Percentiles rank a stretch among this genome's conserved stretches.
These are phyloP conservation scores for Drosophila kikkawai DNA, from an alignment of 1,140 invertebrate species.

Conservation along the genomic window DNA sequence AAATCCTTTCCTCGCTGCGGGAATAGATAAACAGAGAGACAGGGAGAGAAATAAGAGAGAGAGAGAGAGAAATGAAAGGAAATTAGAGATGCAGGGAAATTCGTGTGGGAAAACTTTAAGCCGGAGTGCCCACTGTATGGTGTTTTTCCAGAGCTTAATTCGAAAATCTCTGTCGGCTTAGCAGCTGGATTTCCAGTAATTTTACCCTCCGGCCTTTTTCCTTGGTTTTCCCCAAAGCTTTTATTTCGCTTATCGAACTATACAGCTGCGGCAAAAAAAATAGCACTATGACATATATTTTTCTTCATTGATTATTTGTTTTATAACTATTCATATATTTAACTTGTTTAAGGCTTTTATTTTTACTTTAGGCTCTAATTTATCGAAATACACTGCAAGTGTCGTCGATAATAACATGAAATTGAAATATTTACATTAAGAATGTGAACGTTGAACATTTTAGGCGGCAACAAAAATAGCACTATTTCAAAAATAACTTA, in stretches of 20 bases:
- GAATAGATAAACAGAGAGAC: conserved; percentile 31
- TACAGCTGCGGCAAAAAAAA: no score
- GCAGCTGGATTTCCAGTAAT: conserved; percentile 23
- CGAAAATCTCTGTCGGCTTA: conserved; percentile 30
- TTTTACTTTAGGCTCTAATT: no score
- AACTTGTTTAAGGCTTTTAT: no score
- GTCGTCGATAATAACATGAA: no score
- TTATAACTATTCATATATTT: no score
- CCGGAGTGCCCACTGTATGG: conserved; percentile 1
- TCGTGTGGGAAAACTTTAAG: conserved; percentile 1
- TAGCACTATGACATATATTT: no score
- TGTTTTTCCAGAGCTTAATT: conserved; percentile 46
- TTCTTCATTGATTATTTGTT: no score
- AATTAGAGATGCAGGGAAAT: conserved; percentile 10
- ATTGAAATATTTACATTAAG: no score
- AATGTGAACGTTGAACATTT: no score
- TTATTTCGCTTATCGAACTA: conserved; percentile 60
- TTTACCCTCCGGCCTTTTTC: not conserved
- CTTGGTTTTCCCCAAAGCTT: conserved; percentile 8
- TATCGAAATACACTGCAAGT: no score
- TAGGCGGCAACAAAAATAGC: no score
- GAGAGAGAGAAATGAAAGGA: not conserved
- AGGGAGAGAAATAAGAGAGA: not conserved
- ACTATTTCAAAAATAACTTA: no score
- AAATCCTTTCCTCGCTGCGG: conserved; percentile 43